Conservation (phyloP, 2,888 invertebrate species). For the Micropterix aruncella region DNA sequence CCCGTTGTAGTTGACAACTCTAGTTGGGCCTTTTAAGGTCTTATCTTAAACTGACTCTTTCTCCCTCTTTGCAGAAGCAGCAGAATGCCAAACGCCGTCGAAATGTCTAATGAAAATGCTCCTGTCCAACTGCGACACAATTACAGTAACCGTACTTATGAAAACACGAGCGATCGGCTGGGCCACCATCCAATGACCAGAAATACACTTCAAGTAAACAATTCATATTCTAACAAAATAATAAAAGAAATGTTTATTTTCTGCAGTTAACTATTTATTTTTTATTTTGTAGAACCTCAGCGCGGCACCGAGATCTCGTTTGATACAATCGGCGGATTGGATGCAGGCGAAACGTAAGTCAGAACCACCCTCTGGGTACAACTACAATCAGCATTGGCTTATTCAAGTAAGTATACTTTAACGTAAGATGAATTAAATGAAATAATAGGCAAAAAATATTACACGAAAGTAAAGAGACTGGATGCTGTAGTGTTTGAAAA, state of each 20-base stretch:
- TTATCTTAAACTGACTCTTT: too few species aligned
- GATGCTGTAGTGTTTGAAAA: too few species aligned
- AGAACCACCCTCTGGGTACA: constrained; percentile 40
- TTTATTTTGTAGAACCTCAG: constrained; percentile 41
- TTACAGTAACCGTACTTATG: constrained; percentile 10
- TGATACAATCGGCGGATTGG: constrained; percentile 58
- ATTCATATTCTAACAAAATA: not conserved
- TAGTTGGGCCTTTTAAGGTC: too few species aligned
- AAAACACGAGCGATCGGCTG: constrained; percentile 5
- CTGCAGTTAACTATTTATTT: not conserved
- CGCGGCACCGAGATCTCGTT: constrained; percentile 63
- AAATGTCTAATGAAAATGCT: constrained; percentile 37
- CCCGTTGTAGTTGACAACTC: too few species aligned
- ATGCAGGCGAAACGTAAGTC: constrained; percentile 50
- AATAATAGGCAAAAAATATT: too few species aligned
- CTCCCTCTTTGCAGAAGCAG: constrained; percentile 35
- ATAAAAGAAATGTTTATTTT: not conserved
- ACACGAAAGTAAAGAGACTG: too few species aligned
- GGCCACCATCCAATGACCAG: constrained; percentile 51
- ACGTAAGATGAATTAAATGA: too few species aligned
- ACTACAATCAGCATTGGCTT: constrained; percentile 82
- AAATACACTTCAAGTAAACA: constrained; percentile 43
- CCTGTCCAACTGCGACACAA: constrained; percentile 27
- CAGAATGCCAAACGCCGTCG: constrained; percentile 41
- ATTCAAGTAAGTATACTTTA: too few species aligned